Conservation (phyloP, 2,888 invertebrate species). For the Himalopsyche kuldschensis region DNA sequence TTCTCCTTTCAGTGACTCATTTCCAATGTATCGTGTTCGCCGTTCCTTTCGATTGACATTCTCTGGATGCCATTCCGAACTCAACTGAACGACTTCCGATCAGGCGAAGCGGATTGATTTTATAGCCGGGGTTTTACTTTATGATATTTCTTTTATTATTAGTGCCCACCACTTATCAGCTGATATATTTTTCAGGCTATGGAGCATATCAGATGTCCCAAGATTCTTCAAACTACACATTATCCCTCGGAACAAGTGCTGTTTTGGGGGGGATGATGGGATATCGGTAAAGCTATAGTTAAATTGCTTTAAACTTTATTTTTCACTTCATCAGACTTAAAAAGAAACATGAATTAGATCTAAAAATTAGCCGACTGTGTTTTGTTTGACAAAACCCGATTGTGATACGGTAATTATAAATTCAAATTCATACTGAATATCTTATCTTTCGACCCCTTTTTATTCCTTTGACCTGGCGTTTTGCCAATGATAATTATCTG, state of each 20-base stretch:
- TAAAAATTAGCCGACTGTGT: too few species aligned
- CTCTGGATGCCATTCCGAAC: too few species aligned
- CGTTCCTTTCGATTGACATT: too few species aligned
- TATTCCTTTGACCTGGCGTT: neutral
- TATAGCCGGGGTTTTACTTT: too few species aligned
- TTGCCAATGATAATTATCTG: neutral
- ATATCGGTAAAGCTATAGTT: conserved; percentile 57
- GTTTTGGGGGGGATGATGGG: conserved; percentile 90
- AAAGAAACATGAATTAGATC: too few species aligned
- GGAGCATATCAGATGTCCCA: conserved; percentile 81
- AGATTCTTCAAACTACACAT: conserved; percentile 73
- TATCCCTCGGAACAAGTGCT: conserved; percentile 76
- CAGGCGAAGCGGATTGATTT: too few species aligned
- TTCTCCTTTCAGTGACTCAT: too few species aligned
- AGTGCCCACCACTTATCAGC: too few species aligned
- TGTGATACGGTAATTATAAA: neutral
- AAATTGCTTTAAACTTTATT: neutral
- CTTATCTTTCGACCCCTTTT: neutral
- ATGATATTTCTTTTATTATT: too few species aligned
- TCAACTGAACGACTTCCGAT: too few species aligned
- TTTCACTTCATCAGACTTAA: too few species aligned
- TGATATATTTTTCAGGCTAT: conserved; percentile 53
- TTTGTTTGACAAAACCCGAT: neutral
- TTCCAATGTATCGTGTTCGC: too few species aligned
- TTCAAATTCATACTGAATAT: neutral